A percentile compares a stretch with the other conserved stretches of the same genome.
Conservation (phyloP, 2,113 vertebrate genomes). For the Noctilio leporinus region DNA sequence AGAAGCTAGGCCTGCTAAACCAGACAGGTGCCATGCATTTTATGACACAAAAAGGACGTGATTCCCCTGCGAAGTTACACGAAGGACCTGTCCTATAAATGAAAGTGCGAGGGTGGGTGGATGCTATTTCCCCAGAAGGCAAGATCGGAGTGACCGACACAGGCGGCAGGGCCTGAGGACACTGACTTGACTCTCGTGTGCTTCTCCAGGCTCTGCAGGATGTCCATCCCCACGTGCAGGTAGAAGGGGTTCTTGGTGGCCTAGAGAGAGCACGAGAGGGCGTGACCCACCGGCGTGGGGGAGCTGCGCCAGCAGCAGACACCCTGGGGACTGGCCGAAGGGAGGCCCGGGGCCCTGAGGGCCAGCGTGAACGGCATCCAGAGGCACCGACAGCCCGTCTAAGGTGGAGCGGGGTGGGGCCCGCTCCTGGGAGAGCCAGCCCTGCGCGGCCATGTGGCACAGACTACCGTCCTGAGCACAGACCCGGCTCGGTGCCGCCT, state of each 20-base stretch:
- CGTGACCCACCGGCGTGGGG: not conserved
- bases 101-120: not conserved
- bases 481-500: not conserved
- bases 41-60: not conserved
- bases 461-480: not conserved
- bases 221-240: conserved; percentile 98
- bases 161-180: conserved; percentile 40
- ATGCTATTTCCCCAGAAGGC: not conserved
- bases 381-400: not conserved
- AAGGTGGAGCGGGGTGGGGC: not conserved
- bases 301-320: not conserved
- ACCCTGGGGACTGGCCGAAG: too few relatives aligned
- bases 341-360: too few relatives aligned
- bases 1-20: not conserved
- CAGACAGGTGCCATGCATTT: not conserved
- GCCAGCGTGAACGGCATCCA: too few relatives aligned
- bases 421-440: not conserved
- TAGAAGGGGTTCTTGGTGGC: conserved; percentile 99
- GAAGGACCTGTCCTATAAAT: not conserved
- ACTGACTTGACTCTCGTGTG: conserved; percentile 95
- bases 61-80: not conserved
- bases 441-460: not conserved
- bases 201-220: conserved; percentile 96
- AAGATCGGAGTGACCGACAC: not conserved
- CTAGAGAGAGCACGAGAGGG: conserved; percentile 72